Base-by-base conservation (phyloP, 1,140 invertebrate species). In the Pseudomyrmex gracilis region DNA sequence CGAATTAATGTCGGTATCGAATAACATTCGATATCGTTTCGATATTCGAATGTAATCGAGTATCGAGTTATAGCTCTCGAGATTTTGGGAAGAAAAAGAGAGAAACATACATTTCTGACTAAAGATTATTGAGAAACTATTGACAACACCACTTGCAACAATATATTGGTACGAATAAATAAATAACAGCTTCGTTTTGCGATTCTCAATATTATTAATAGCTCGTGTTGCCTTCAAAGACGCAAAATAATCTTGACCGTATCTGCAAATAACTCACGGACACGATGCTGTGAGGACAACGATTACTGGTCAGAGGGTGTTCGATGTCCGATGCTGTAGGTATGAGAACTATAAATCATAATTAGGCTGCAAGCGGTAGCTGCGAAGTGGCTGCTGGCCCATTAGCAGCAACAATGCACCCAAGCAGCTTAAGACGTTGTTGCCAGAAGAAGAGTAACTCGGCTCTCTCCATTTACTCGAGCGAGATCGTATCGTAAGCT, bases 321-420 rank as follows among this genome's bases (percentile, higher is more conserved):
- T 91, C 86, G 90, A 91, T 89, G 89, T 77, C 74, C 89, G 85
- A 86, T 85, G 87, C 87, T 84, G 85, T 88, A 87, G 85, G 87
- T 91, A 91, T 89, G 83, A 70, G 73, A 82, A 91, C 90, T 91
- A 93, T 93, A 92, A 93, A 93, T 92, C 91, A 93, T 93, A 92
- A 92, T 93, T 93, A 93, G 91, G 90, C 87, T 87, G 87, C 77
- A 82, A 88, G 89, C 91, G 88, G 91, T 92, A 92, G 91, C 89
- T 85, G 85, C 84, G 88, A 84, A 90, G 87, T 85, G 90, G 84
- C 85, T 91, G 86, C 91, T 88, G 88, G 82, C 87, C 91, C 91
- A 93, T 93, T 93, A 93, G 90, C 86, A 89, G 86, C 91, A 91
- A 93, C 91, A 93, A 92, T 92, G 90, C 91, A 84, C 71, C 88